phyloP scores from a whole-genome alignment of 2,888 invertebrate genomes.

The Cloeon dipterum region DNA sequence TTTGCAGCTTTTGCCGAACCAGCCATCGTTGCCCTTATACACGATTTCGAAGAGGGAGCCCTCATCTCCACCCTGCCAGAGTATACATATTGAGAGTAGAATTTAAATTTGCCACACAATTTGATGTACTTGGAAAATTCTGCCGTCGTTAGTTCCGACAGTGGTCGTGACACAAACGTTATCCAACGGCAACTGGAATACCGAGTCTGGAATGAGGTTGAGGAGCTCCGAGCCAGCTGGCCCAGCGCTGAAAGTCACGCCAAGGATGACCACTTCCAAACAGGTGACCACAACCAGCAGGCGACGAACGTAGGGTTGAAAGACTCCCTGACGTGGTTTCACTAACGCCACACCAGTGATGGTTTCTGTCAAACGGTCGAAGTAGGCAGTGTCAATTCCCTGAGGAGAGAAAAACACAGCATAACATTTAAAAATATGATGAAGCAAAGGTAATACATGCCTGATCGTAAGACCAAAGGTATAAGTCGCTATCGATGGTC shows the following conservation, averaged over 20 bases:
- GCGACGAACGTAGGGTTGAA: conserved; percentile 75
- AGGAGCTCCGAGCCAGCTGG: neutral
- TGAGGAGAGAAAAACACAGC: conserved; percentile 10
- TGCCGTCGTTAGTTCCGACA: conserved; percentile 53
- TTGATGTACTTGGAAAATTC: conserved; percentile 26
- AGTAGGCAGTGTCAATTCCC: conserved; percentile 84
- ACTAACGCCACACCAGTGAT: conserved; percentile 74
- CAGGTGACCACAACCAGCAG: conserved; percentile 84
- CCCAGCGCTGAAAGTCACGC: conserved; percentile 25
- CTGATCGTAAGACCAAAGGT: conserved; percentile 94
- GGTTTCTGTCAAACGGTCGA: conserved; percentile 83
- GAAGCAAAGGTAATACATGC: conserved; percentile 20
- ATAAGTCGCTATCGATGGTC: conserved; percentile 92
- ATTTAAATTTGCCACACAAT: too few relatives aligned
- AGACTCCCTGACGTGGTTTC: conserved; percentile 63
- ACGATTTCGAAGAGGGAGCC: conserved; percentile 85
- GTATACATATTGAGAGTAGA: neutral
- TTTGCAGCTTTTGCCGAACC: conserved; percentile 88
- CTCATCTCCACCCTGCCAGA: neutral
- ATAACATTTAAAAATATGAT: neutral
- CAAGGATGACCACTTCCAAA: conserved; percentile 76
- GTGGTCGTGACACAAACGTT: conserved; percentile 66
- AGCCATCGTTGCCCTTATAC: conserved; percentile 65
- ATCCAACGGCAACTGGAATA: conserved; percentile 79
- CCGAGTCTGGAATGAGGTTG: conserved; percentile 24